These are phyloP conservation scores for Dinoponera quadriceps DNA, from an alignment of 1,140 invertebrate species.

Conservation along the genomic window DNA sequence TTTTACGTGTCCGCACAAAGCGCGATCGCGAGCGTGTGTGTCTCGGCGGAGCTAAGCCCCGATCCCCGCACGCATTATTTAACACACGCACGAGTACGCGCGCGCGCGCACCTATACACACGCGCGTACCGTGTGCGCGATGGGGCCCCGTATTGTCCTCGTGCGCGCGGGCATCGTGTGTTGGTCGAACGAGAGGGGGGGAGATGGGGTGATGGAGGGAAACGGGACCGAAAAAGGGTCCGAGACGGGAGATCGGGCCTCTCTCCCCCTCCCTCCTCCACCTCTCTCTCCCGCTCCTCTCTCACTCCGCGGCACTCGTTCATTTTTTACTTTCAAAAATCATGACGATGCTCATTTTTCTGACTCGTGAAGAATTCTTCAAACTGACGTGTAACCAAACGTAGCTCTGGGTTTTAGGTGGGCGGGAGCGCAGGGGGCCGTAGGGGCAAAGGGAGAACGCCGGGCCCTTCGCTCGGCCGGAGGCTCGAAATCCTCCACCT, in stretches of 20 bases:
- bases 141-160: slow-evolving; percentile 38
- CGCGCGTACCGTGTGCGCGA: slow-evolving; percentile 12
- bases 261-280: slow-evolving; percentile 54
- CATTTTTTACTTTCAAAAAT: slow-evolving; percentile 87
- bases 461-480: slow-evolving; percentile 31
- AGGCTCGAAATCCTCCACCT: slow-evolving; percentile 76
- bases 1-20: slow-evolving; percentile 52
- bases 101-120: not conserved
- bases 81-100: slow-evolving; percentile 29
- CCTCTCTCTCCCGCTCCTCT: slow-evolving; percentile 55
- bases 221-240: slow-evolving; percentile 38
- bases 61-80: slow-evolving; percentile 47
- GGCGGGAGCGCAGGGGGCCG: slow-evolving; percentile 27
- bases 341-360: slow-evolving; percentile 86
- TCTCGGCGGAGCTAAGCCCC: not conserved
- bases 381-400: slow-evolving; percentile 85
- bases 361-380: slow-evolving; percentile 86
- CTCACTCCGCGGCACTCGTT: slow-evolving; percentile 74
- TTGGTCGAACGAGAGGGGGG: slow-evolving; percentile 24
- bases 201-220: slow-evolving; percentile 18
- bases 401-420: slow-evolving; percentile 75
- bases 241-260: slow-evolving; percentile 48
- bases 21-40: slow-evolving; percentile 13
- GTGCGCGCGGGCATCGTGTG: slow-evolving; percentile 4
- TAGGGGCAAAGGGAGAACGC: slow-evolving; percentile 3